Percentiles rank a stretch among this genome's conserved stretches.
These are phyloP conservation scores for Phyllostomus discolor DNA, from an alignment of 2,113 vertebrate genomes.

Conservation along the genomic window DNA sequence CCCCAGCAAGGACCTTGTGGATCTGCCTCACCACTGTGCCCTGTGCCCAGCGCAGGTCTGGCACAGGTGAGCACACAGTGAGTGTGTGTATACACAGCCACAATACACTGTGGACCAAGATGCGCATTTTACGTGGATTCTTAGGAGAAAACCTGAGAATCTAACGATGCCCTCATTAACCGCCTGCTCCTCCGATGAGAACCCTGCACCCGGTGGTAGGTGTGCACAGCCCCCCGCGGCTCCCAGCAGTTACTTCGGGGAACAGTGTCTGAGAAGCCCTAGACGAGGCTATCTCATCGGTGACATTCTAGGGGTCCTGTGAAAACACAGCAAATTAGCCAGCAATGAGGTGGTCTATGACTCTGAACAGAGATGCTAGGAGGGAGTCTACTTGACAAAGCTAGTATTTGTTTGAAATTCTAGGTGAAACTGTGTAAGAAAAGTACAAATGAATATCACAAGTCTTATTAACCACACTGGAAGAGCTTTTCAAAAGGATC, in stretches of 20 bases:
- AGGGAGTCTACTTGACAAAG: neutral
- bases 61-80: neutral
- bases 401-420: slow-evolving; percentile 31
- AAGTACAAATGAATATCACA: neutral
- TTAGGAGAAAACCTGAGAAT: neutral
- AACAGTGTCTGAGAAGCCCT: neutral
- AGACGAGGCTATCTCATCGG: neutral
- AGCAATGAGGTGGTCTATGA: neutral
- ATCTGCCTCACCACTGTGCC: neutral
- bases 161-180: neutral
- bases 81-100: neutral
- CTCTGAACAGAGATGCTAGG: neutral
- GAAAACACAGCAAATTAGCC: neutral
- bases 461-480: neutral
- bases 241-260: neutral
- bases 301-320: neutral
- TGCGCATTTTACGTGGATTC: neutral
- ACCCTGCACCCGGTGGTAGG: neutral
- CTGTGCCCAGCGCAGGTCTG: neutral
- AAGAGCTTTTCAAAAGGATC: slow-evolving; percentile 25
- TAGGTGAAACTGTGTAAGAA: neutral
- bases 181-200: neutral
- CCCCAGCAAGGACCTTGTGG: neutral
- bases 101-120: neutral
- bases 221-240: neutral